Evolutionary conservation across 2,888 invertebrate genomes (phyloP), one percentile per base, ranked within the genome.

Genomic region (Hypena proboscidalis): DNA sequence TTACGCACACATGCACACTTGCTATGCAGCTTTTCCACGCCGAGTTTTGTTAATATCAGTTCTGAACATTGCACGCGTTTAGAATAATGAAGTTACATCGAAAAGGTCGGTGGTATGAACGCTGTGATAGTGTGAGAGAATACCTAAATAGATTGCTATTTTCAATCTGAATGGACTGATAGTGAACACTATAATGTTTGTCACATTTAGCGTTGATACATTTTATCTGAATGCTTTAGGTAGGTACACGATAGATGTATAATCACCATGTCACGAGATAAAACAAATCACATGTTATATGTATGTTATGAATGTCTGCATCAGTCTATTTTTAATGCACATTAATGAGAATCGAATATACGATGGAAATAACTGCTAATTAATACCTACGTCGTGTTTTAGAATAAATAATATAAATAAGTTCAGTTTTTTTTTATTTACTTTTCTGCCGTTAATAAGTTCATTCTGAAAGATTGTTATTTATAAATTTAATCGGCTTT

Each of bases 61-160:
- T 55, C 42, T 22, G 33, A 48, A 37, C 53, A 41, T 20, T 19
- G 27, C 38, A 45, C 41, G 49, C 30, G 50, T 43, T 43, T 55
- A 34, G 45, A 50, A 55, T 42, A 43, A 40, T 42, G 46, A 42
- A 41, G 30, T 41, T 51, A 43, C 44, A 36, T 45, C 50, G 41
- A 44, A 50, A 55, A 55, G 56, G 58, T 60, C 51, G 51, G 41
- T 46, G 42, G 45, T 48, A 45, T 56, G 56, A 40, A 56, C 51
- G 44, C 45, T 31, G 47, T 51, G 50, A 48, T 43, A 41, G 15
- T 25, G 37, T n/a, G n/a, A n/a, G n/a, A n/a, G n/a, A n/a, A n/a
- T n/a, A 45, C 47, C 57, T 60, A 49, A 59, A 52, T 51, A 61
- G 42, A 43, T 40, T 35, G 42, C 50, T 60, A 53, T 61, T 53